Percentiles rank a stretch among this genome's conserved stretches.
These are phyloP conservation scores for Lordiphosa collinella DNA, from an alignment of 1,140 invertebrate species.

Conservation along the genomic window DNA sequence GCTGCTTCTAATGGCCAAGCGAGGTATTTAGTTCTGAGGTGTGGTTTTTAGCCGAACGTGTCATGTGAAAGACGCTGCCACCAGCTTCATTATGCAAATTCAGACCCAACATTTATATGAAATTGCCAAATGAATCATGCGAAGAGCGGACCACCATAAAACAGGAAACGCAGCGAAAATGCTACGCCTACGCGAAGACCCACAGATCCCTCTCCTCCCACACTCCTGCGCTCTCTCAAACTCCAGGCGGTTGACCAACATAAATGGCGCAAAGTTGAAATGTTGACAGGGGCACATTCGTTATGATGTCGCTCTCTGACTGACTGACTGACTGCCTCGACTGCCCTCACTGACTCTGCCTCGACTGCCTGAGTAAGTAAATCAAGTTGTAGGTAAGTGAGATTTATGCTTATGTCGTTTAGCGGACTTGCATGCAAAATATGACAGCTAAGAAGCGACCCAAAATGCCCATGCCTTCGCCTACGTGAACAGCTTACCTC, in stretches of 20 bases:
- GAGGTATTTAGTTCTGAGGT: slow-evolving; percentile 3
- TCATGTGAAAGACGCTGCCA: slow-evolving; percentile 49
- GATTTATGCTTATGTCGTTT: slow-evolving; percentile 75
- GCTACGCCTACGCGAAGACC: slow-evolving; percentile 60
- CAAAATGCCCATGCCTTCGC: slow-evolving; percentile 5
- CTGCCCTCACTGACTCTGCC: slow-evolving; percentile 3
- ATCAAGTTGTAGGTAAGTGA: slow-evolving; percentile 77
- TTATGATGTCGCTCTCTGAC: slow-evolving; percentile 68
- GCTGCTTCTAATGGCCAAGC: slow-evolving; percentile 39
- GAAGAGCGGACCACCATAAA: slow-evolving; percentile 58
- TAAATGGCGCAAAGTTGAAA: slow-evolving; percentile 78
- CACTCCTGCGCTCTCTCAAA: slow-evolving; percentile 17
- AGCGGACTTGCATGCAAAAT: slow-evolving; percentile 52
- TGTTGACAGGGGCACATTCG: slow-evolving; percentile 75
- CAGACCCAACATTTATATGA: slow-evolving; percentile 63
- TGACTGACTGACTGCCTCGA: slow-evolving; percentile 15
- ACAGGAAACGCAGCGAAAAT: slow-evolving; percentile 58
- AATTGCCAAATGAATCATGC: slow-evolving; percentile 76
- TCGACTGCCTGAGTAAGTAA: slow-evolving; percentile 44
- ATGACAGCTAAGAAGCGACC: slow-evolving; percentile 55
- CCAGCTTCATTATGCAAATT: slow-evolving; percentile 58
- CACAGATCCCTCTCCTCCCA: background rate
- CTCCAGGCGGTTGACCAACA: slow-evolving; percentile 69
- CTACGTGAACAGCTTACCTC: too few species aligned
- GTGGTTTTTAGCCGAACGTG: slow-evolving; percentile 35